Percentiles rank a stretch among this genome's conserved stretches.
Conservation (phyloP, 2,113 vertebrate genomes). For the Chaetorhynchus papuensis region DNA sequence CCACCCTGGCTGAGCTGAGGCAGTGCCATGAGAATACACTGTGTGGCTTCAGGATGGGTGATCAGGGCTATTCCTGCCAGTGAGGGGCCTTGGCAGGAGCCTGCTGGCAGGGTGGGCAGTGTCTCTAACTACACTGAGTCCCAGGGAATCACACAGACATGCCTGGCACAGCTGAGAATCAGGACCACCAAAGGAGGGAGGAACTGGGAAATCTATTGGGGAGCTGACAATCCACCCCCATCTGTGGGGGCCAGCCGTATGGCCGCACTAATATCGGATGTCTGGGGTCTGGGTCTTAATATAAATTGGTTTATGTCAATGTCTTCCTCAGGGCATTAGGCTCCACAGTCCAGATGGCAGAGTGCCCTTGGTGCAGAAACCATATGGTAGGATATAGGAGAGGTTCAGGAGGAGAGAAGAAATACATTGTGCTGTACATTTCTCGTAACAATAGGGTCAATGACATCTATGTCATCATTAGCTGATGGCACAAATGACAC, state of each 20-base stretch:
- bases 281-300: slow-evolving; percentile 60
- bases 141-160: rapidly evolving
- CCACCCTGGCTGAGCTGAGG: background rate
- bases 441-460: slow-evolving; percentile 22
- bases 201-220: background rate
- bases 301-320: slow-evolving; percentile 68
- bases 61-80: background rate
- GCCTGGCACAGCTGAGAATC: background rate
- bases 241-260: slow-evolving; percentile 13
- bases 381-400: slow-evolving; percentile 63
- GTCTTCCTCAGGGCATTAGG: slow-evolving; percentile 65
- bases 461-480: background rate
- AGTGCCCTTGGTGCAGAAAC: slow-evolving; percentile 52
- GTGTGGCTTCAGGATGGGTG: background rate
- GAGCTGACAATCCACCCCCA: background rate
- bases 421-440: background rate
- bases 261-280: background rate
- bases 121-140: background rate
- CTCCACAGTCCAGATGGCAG: slow-evolving; percentile 67
- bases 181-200: background rate
- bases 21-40: background rate
- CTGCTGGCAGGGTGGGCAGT: background rate
- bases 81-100: rapidly evolving
- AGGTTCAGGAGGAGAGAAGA: slow-evolving; percentile 30
- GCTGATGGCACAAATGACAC: background rate